phyloP scores from a whole-genome alignment of 2,113 vertebrate genomes.

The Siniperca knerii region DNA sequence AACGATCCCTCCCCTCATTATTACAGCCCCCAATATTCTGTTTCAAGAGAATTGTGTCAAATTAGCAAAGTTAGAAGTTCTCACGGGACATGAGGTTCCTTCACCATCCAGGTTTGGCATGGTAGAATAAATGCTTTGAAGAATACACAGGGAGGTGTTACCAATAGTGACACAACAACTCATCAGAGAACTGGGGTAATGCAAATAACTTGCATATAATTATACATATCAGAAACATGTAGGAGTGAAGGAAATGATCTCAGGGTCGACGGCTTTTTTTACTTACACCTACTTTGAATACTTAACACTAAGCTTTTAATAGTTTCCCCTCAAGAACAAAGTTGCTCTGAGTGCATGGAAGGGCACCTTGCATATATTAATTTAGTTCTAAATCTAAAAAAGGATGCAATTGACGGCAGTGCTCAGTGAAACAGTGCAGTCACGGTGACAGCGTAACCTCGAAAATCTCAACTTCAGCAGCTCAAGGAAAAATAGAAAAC shows the following conservation, averaged over 20 bases:
- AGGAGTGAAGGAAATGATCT: not conserved
- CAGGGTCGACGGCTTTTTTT: not conserved
- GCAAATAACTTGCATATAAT: constrained; percentile 19
- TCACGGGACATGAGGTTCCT: not conserved
- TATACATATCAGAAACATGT: not conserved
- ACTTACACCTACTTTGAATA: not conserved
- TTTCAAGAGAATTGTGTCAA: constrained; percentile 32
- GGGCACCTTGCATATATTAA: constrained; percentile 1
- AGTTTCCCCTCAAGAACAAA: not conserved
- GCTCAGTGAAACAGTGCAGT: not conserved
- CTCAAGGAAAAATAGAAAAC: not conserved
- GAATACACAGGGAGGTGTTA: constrained; percentile 26
- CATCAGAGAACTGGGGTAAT: constrained; percentile 20
- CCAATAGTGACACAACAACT: not conserved
- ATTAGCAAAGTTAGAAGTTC: constrained; percentile 25
- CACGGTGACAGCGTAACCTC: constrained; percentile 3
- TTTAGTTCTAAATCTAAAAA: constrained; percentile 3
- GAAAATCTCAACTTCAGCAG: not conserved
- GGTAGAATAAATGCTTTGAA: constrained; percentile 31
- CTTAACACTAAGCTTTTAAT: constrained; percentile 10
- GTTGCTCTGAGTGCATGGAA: not conserved
- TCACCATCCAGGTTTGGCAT: not conserved
- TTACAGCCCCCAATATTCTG: constrained; percentile 20
- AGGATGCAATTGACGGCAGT: constrained; percentile 4
- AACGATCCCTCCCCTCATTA: constrained; percentile 22